These are phyloP conservation scores for Drosophila triauraria DNA, from an alignment of 1,140 invertebrate genomes.

Conservation along the genomic window DNA sequence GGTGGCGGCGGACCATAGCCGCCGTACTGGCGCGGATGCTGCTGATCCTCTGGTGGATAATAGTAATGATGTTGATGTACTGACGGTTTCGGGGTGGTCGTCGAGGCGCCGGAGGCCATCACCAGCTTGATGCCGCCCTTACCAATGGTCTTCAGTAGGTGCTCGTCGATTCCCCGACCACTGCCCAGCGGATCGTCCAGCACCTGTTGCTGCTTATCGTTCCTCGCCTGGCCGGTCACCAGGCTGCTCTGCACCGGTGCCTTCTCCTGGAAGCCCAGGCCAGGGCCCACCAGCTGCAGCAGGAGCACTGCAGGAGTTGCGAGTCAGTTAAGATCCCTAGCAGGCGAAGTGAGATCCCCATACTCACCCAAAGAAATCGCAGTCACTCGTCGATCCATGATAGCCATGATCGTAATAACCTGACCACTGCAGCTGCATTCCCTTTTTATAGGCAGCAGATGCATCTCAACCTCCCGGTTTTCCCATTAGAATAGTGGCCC, in stretches of 20 bases:
- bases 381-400: constrained; percentile 38
- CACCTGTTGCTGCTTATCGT: constrained; percentile 54
- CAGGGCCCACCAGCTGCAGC: constrained; percentile 39
- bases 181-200: constrained; percentile 44
- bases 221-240: constrained; percentile 48
- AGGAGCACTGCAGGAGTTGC: constrained; percentile 40
- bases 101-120: constrained; percentile 34
- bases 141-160: constrained; percentile 67
- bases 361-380: constrained; percentile 35
- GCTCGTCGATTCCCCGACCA: constrained; percentile 57
- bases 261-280: constrained; percentile 64
- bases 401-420: constrained; percentile 26
- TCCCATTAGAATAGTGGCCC: constrained; percentile 70
- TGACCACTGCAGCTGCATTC: constrained; percentile 26
- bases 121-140: constrained; percentile 75
- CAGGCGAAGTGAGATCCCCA: no score
- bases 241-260: constrained; percentile 52
- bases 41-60: constrained; percentile 70
- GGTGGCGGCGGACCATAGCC: constrained; percentile 42
- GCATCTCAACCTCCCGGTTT: constrained; percentile 61
- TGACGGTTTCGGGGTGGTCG: constrained; percentile 64
- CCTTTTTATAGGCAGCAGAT: constrained; percentile 55
- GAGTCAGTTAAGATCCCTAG: no score
- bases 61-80: constrained; percentile 73
- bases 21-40: constrained; percentile 62